Evolutionary conservation across 2,888 invertebrate genomes (phyloP).

Genomic region (Augiades crinisus): DNA sequence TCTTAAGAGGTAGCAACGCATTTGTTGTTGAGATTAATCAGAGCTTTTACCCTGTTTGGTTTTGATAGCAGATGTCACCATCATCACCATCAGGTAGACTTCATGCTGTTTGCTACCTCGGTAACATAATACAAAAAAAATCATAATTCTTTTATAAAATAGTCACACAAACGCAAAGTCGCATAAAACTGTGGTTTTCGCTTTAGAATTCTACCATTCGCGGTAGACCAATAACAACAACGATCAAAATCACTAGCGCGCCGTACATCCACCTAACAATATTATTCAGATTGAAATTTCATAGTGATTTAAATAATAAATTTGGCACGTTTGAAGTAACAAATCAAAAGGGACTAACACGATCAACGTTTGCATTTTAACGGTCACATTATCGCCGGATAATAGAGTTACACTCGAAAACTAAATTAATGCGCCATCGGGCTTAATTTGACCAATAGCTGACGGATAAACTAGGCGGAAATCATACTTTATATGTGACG

Average conservation of each 20-base stretch:
- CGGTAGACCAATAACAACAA: neutral
- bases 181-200: no score
- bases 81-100: no score
- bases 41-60: no score
- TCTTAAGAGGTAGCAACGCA: no score
- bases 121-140: no score
- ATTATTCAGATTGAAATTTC: conserved; percentile 10
- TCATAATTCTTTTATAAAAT: no score
- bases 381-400: conserved; percentile 14
- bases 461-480: conserved; percentile 24
- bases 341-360: conserved; percentile 15
- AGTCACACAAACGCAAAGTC: no score
- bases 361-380: conserved; percentile 16
- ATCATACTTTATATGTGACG: neutral
- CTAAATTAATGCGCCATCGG: conserved; percentile 28
- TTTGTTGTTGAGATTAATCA: no score
- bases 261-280: neutral
- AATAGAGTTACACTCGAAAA: conserved; percentile 29
- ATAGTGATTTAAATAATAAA: conserved; percentile 15
- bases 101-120: no score
- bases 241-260: neutral
- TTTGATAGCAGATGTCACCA: no score
- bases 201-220: no score
- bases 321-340: conserved; percentile 11
- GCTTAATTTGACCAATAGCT: conserved; percentile 32